A percentile compares a stretch with the other conserved stretches of the same genome.
phyloP scores from a whole-genome alignment of 2,113 vertebrate species.

The Gnathonemus echidnorhynchus region DNA sequence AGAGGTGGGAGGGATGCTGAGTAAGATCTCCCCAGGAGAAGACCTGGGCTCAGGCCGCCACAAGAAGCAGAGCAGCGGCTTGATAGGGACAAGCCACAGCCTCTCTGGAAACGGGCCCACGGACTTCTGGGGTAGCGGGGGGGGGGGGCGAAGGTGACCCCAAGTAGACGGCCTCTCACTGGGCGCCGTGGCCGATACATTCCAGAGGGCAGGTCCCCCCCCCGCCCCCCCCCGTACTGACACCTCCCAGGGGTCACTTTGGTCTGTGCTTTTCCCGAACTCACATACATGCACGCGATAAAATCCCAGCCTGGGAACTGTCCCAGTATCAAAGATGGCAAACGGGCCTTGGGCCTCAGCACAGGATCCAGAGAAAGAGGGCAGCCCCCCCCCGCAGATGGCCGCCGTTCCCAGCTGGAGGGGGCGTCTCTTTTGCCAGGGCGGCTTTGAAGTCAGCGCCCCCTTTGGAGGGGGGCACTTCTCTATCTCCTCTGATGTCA shows the following conservation, averaged over 20 bases:
- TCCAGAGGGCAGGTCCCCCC: background rate
- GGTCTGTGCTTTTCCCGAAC: background rate
- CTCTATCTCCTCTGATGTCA: slow-evolving; percentile 53
- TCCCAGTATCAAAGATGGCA: background rate
- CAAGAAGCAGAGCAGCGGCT: slow-evolving; percentile 60
- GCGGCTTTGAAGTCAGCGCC: slow-evolving; percentile 69
- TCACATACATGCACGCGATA: background rate
- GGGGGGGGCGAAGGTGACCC: background rate
- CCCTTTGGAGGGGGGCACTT: slow-evolving; percentile 38
- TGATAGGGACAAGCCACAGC: slow-evolving; percentile 47
- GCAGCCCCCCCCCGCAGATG: slow-evolving; percentile 28
- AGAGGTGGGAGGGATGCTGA: slow-evolving; percentile 31
- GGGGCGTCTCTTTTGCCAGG: slow-evolving; percentile 54
- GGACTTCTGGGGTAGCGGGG: no score
- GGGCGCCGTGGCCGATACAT: background rate
- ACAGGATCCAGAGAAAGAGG: no score
- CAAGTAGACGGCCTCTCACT: background rate
- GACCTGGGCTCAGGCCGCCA: slow-evolving; percentile 55
- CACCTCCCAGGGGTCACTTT: background rate
- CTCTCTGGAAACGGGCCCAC: background rate
- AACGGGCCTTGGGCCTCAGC: background rate
- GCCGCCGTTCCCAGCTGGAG: slow-evolving; percentile 51
- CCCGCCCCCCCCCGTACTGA: background rate
- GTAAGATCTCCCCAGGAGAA: slow-evolving; percentile 47
- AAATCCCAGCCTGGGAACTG: no score